A percentile compares a stretch with the other conserved stretches of the same genome.
phyloP scores from a whole-genome alignment of 2,113 vertebrate species.

The Irena cyanogastra region DNA sequence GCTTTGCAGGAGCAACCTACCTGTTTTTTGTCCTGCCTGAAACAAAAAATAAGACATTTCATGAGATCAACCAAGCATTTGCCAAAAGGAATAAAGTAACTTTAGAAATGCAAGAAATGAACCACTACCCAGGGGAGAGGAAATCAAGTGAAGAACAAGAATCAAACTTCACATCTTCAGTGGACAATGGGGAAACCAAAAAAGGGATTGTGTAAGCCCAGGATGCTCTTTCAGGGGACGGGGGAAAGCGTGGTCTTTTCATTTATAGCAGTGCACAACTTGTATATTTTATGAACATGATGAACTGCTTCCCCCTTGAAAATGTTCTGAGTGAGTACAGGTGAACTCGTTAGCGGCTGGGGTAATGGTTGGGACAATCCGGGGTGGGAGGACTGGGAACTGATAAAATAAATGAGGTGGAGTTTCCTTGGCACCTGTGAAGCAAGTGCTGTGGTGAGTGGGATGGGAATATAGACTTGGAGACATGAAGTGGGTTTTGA shows the following conservation, averaged over 20 bases:
- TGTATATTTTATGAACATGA: neutral
- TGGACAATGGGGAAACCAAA: neutral
- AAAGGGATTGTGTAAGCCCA: constrained; percentile 8
- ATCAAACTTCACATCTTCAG: neutral
- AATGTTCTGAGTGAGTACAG: neutral
- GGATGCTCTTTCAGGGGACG: neutral
- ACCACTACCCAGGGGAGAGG: neutral
- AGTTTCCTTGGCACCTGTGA: neutral
- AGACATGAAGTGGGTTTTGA: neutral
- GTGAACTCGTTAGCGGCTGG: neutral
- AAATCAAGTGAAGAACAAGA: constrained; percentile 16
- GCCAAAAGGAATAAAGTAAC: constrained; percentile 82
- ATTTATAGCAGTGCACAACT: neutral
- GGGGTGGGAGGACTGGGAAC: rapidly evolving
- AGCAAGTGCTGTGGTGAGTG: neutral
- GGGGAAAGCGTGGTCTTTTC: neutral
- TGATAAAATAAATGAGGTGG: neutral
- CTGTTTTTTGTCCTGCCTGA: constrained; percentile 87
- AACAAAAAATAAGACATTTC: constrained; percentile 91
- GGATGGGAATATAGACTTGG: neutral
- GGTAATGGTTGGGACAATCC: neutral
- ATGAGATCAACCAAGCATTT: constrained; percentile 89
- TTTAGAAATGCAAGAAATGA: constrained; percentile 63
- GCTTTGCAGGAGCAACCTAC: constrained; percentile 76
- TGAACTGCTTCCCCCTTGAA: neutral